Evolutionary conservation across 1,140 invertebrate species (phyloP), one percentile per base, ranked within the genome.

Genomic region (Steinernema feltiae): DNA sequence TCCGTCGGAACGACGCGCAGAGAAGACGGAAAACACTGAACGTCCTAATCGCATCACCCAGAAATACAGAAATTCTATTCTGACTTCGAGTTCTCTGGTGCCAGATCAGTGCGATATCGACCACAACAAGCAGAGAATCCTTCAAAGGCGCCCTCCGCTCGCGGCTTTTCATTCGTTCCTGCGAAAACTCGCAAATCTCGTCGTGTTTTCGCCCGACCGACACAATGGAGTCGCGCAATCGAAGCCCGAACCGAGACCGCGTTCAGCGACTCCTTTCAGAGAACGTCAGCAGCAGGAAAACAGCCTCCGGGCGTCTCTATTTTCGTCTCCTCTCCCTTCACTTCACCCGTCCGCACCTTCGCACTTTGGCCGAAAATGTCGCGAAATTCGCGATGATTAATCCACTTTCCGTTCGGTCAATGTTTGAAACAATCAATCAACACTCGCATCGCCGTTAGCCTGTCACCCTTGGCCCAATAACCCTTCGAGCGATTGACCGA

Each of bases 351-450:
- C n/a, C n/a, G n/a, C n/a, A n/a, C n/a, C n/a, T n/a, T n/a, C 41
- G 41, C 41, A 46, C n/a, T 46, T n/a, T 46, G 7, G 41, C 41
- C 41, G n/a, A 7, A 12, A 46, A 46, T n/a, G 7, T 46, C 41
- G 7, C n/a, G 41, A 12, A 46, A n/a, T 7, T 46, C 7, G 53
- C 53, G 53, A 27, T 63, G 53, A 63, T 63, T 63, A 63, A 27
- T 63, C 15, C 53, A 46, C n/a, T 46, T 46, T 46, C 41, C 7
- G 7, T n/a, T 46, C 41, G 7, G 7, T 7, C 41, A 21, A n/a
- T 27, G 53, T 63, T 63, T 63, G 53, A 63, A 63, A 63, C 53
- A 63, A 63, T 63, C 53, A 63, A 63, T 63, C 53, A 63, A 7
- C 53, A 21, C 12, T 18, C 7, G 35, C 35, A 41, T n/a, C 41